phyloP scores from a whole-genome alignment of 2,888 invertebrate species.

The Hypsopygia costalis region DNA sequence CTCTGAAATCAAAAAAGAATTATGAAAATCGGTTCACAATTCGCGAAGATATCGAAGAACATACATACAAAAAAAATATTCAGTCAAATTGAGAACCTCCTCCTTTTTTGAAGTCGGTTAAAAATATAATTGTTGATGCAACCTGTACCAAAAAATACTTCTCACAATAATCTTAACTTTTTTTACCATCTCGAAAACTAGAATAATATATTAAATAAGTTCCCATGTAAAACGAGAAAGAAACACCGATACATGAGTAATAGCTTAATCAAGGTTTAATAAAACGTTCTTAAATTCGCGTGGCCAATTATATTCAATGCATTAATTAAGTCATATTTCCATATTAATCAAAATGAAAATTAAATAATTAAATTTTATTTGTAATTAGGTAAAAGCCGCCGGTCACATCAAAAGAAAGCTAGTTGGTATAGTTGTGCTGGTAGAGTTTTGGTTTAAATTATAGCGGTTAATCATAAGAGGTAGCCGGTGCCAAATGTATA shows the following conservation, averaged over 20 bases:
- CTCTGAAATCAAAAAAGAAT: too few species aligned
- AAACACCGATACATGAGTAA: constrained; percentile 26
- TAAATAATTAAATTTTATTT: constrained; percentile 44
- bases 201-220: background rate
- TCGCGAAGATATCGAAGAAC: too few species aligned
- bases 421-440: constrained; percentile 5
- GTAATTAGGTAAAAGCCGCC: constrained; percentile 56
- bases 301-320: constrained; percentile 39
- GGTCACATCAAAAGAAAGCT: constrained; percentile 37
- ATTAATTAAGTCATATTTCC: constrained; percentile 49
- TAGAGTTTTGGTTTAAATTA: background rate
- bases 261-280: constrained; percentile 52
- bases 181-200: too few species aligned
- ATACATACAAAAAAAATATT: too few species aligned
- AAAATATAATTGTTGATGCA: too few species aligned
- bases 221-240: constrained; percentile 17
- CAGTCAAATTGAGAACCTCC: too few species aligned
- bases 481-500: too few species aligned
- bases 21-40: too few species aligned
- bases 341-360: constrained; percentile 41
- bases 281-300: constrained; percentile 36
- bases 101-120: too few species aligned
- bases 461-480: background rate
- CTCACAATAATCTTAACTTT: too few species aligned
- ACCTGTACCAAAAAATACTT: too few species aligned